phyloP scores from a whole-genome alignment of 1,140 invertebrate genomes.

The Camponotus vicinus region DNA sequence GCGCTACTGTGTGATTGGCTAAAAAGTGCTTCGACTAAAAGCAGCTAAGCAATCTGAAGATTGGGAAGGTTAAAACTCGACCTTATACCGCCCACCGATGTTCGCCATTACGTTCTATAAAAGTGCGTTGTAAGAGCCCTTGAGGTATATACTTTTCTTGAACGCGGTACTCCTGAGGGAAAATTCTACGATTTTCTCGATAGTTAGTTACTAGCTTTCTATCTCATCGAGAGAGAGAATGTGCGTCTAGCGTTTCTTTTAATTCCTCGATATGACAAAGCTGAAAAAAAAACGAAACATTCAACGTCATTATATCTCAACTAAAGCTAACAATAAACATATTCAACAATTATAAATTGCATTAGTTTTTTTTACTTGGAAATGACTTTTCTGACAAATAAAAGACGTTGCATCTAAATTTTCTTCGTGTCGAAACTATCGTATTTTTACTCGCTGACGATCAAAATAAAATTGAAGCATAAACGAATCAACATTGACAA shows the following conservation, averaged over 20 bases:
- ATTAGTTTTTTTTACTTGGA: neutral
- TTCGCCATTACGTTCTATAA: conserved; percentile 52
- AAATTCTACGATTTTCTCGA: conserved; percentile 59
- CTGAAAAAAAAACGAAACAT: conserved; percentile 9
- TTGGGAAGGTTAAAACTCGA: conserved; percentile 62
- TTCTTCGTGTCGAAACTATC: neutral
- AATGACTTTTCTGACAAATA: neutral
- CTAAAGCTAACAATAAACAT: neutral
- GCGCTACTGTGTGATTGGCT: conserved; percentile 46
- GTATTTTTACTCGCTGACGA: neutral
- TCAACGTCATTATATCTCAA: conserved; percentile 2
- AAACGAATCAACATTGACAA: conserved; percentile 38
- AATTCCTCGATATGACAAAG: conserved; percentile 28
- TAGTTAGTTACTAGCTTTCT: conserved; percentile 59
- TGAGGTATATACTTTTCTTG: conserved; percentile 47
- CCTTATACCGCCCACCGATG: conserved; percentile 50
- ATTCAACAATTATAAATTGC: neutral
- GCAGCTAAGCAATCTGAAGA: conserved; percentile 62
- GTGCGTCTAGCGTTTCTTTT: conserved; percentile 46
- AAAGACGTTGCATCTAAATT: neutral
- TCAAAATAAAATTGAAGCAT: conserved; percentile 34
- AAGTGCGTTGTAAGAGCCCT: conserved; percentile 59
- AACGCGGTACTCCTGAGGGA: conserved; percentile 39
- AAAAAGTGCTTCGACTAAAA: conserved; percentile 59
- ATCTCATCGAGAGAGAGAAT: conserved; percentile 45